Base-by-base conservation (phyloP, 2,888 invertebrate species). In the Sarcophaga carnaria region DNA sequence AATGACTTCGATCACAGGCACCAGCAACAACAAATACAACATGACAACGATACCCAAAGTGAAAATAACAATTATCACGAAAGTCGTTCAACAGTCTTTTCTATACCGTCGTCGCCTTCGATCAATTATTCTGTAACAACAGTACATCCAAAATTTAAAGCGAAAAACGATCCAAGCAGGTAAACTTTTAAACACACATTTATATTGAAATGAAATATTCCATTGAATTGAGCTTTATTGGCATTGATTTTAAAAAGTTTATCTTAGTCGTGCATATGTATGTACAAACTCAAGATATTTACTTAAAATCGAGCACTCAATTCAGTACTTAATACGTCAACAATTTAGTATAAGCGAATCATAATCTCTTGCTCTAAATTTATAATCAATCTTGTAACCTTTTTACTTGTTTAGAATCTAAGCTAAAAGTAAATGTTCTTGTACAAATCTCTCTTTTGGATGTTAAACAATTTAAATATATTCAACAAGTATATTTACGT, bases 41-140 rank as follows among this genome's bases (percentile, higher is more conserved):
- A 27, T 45, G 45, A n/a, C 76, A 76, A 67, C 77, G 75, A 72
- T 60, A 74, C 54, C 71, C 27, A 12, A 49, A 70, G 62, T 20
- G 54, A 67, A 69, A 79, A 27, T 25, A 69, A 75, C 74, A 77
- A 72, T 62, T 54, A 54, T 59, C 49, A 80, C 63, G 76, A 77
- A 25, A 84, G 77, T 72, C 77, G 64, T 62, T 47, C 69, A 80
- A 80, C 90, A 90, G 90, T 90, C 85, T 90, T 89, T 71, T 83
- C 80, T 64, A 63, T 84, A 83, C 84, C 88, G 76, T 88, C 83
- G 69, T 75, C 84, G 71, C 64, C 66, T 63, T 25, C 79, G 27
- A 81, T 70, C 60, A 71, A 59, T 66, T 59, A 66, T 69, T 80
- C 80, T 14, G 49, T 74, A 59, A 10, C 75, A 66, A 47, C 60